Evolutionary conservation across 2,797 vertebrate genomes (phyloP).

Genomic region (Pangasius macronema): DNA sequence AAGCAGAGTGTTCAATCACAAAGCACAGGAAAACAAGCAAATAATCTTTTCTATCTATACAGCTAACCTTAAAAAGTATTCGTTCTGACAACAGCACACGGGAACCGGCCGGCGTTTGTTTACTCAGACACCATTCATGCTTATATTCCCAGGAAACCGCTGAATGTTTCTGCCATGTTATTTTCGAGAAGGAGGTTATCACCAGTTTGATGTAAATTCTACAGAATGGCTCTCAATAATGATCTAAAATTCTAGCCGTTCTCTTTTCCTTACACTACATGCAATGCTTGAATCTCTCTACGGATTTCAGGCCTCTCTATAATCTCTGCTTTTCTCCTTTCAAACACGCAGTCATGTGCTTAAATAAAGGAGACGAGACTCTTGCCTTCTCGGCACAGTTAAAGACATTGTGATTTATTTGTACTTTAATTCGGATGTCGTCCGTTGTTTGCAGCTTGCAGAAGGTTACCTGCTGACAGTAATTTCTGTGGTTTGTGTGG

Average conservation of each 20-base stretch:
- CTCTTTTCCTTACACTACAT: slow-evolving; percentile 25
- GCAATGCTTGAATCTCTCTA: slow-evolving; percentile 36
- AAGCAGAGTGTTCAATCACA: slow-evolving; percentile 17
- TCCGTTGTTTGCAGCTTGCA: slow-evolving; percentile 66
- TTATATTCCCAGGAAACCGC: slow-evolving; percentile 47
- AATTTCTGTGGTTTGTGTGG: slow-evolving; percentile 71
- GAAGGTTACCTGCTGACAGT: slow-evolving; percentile 70
- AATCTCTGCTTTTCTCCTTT: slow-evolving; percentile 35
- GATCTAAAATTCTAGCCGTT: slow-evolving; percentile 49
- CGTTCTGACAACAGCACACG: slow-evolving; percentile 2
- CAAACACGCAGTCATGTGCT: slow-evolving; percentile 14
- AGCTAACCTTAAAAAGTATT: background rate
- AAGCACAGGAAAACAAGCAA: slow-evolving; percentile 16
- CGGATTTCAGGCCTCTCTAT: slow-evolving; percentile 49
- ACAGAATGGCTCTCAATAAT: slow-evolving; percentile 47
- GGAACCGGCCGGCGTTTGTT: slow-evolving; percentile 39
- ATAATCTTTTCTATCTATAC: slow-evolving; percentile 23
- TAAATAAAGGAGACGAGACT: slow-evolving; percentile 45
- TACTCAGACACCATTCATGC: slow-evolving; percentile 34
- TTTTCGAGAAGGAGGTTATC: slow-evolving; percentile 46
- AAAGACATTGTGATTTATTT: slow-evolving; percentile 74
- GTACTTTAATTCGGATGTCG: slow-evolving; percentile 72
- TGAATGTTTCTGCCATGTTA: slow-evolving; percentile 30
- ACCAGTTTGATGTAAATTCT: slow-evolving; percentile 51
- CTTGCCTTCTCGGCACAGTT: slow-evolving; percentile 58